phyloP scores from a whole-genome alignment of 2,888 invertebrate genomes.

The Cerastis rubricosa region DNA sequence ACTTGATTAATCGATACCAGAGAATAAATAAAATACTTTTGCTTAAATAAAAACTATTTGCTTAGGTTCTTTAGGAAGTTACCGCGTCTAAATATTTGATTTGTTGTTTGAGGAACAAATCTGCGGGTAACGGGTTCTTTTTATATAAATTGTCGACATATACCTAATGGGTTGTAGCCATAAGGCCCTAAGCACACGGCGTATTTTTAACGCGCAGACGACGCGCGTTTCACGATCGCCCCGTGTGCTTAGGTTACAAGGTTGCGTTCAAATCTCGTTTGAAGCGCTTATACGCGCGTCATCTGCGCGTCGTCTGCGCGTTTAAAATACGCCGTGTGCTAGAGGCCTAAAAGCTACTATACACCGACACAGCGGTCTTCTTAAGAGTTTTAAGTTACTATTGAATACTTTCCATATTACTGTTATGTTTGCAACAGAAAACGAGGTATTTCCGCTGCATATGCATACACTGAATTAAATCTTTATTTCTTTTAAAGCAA shows the following conservation, averaged over 20 bases:
- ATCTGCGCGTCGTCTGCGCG: too few relatives aligned
- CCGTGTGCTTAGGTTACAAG: too few relatives aligned
- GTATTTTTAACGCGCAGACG: too few relatives aligned
- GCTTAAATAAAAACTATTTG: conserved; percentile 17
- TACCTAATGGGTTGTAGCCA: conserved; percentile 2
- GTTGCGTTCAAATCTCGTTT: too few relatives aligned
- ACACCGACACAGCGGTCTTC: neutral
- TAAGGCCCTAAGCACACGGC: too few relatives aligned
- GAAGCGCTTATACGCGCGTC: too few relatives aligned
- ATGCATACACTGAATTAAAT: too few relatives aligned
- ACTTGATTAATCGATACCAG: conserved; percentile 27
- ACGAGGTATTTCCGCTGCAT: neutral
- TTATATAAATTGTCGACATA: conserved; percentile 23
- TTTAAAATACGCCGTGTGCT: too few relatives aligned
- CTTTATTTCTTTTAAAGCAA: too few relatives aligned
- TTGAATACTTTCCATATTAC: neutral
- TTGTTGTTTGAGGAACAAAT: conserved; percentile 31
- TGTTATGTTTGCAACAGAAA: neutral
- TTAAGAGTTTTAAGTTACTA: neutral
- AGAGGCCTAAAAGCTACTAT: too few relatives aligned
- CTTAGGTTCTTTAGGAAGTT: conserved; percentile 7
- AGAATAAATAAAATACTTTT: conserved; percentile 22
- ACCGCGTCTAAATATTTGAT: conserved; percentile 52
- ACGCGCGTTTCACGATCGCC: too few relatives aligned
- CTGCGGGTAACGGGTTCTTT: conserved; percentile 30